These are phyloP conservation scores for Moxostoma hubbsi DNA, from an alignment of 2,797 vertebrate species.

Conservation along the genomic window DNA sequence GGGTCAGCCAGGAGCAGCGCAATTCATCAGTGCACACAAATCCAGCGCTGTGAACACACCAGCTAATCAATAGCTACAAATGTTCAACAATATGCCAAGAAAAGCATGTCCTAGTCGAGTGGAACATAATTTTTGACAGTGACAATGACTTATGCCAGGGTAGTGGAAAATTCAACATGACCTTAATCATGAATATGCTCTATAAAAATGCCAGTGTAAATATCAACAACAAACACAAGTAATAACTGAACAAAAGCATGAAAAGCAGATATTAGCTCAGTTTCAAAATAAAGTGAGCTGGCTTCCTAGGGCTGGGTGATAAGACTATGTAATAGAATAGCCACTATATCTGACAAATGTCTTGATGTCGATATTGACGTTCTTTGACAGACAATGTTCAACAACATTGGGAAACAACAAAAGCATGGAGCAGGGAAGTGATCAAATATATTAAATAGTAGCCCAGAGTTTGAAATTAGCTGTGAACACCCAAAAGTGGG, in stretches of 20 bases:
- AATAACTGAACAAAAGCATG: background rate
- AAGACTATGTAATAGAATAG: too few relatives aligned
- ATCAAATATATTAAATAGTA: too few relatives aligned
- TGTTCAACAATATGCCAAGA: conserved; percentile 39
- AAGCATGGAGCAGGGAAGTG: too few relatives aligned
- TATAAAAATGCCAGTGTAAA: conserved; percentile 13
- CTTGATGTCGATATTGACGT: too few relatives aligned
- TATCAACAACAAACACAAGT: background rate
- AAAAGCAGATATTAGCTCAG: background rate
- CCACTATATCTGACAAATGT: too few relatives aligned
- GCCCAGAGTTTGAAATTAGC: too few relatives aligned
- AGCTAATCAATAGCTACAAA: conserved; percentile 50
- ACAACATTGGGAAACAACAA: too few relatives aligned
- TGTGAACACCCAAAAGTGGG: too few relatives aligned
- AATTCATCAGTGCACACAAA: conserved; percentile 23
- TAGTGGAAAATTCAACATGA: conserved; percentile 24
- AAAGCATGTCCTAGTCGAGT: conserved; percentile 4
- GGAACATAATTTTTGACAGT: background rate
- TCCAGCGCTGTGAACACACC: background rate
- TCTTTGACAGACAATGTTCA: too few relatives aligned
- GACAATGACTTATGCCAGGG: background rate
- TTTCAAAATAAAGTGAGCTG: too few relatives aligned
- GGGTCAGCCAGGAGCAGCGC: conserved; percentile 5
- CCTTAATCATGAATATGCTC: conserved; percentile 21
- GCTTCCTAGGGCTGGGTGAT: too few relatives aligned